Base-by-base conservation (phyloP, 23 tunicate species). In the Trididemnum clinides region DNA sequence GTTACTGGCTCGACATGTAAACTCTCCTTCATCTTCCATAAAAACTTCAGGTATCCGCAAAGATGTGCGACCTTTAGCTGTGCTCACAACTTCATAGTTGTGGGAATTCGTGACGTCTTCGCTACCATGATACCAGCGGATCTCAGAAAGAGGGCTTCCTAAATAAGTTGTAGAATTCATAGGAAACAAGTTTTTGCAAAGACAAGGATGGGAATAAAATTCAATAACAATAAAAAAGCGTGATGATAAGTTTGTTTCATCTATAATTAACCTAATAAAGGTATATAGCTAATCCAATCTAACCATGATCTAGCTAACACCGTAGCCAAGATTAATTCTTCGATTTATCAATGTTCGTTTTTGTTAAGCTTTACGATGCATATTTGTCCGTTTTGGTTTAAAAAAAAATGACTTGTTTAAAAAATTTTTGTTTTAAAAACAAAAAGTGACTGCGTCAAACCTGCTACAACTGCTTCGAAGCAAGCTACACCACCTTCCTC, bases 131-230 rank as follows among this genome's bases (percentile, higher is more conserved):
- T 64, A 89, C 98, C 98, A 94, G 18, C 82, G 86, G 30, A 94
- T 79, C 21, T 87, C 87, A 31, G 98, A 94, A 1, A 69, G 57
- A 57, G 98, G 98, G 18, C 57, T 77, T 5, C 98, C 98, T 93
- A 77, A 20, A 51, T 2, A 12, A 12, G 27, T 15, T 44, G 10
- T 15, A 10, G 15, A 44, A 44, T 10, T 7, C 54, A 10, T 10
- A 7, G 10, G 54, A 44, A 44, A 7, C 15, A 44, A 15, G 12
- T 15, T 44, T 15, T 44, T 44, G 10, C 54, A 44, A 44, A 15
- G 15, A 44, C 54, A 44, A 15, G 15, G 12, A 44, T 44, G 54
- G 54, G 12, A 44, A 44, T 44, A 44, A n/a, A n/a, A n/a, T n/a
- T n/a, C n/a, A n/a, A n/a, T n/a, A n/a, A n/a, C n/a, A n/a, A n/a